These are phyloP conservation scores for Pimpla rufipes DNA, from an alignment of 2,888 invertebrate species.

Conservation along the genomic window DNA sequence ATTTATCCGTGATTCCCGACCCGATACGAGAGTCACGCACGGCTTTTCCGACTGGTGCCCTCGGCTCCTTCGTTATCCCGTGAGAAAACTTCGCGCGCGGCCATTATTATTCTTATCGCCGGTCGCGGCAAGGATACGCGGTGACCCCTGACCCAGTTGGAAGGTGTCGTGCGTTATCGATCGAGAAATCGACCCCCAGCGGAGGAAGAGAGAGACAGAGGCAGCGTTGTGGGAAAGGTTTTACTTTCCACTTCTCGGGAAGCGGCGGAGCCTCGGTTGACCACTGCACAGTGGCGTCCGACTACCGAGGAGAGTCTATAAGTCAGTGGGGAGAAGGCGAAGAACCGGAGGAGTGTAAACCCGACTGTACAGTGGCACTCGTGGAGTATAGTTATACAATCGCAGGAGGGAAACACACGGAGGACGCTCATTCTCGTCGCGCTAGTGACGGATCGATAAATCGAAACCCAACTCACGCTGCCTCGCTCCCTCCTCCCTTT, in stretches of 20 bases:
- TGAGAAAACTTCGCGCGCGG: neutral
- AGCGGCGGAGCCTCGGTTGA: constrained; percentile 11
- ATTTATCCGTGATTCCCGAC: neutral
- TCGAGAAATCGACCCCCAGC: constrained; percentile 73
- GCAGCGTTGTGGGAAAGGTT: neutral
- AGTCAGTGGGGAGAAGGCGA: constrained; percentile 45
- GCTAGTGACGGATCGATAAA: constrained; percentile 69
- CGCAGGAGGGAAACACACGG: constrained; percentile 13
- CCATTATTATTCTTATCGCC: constrained; percentile 21
- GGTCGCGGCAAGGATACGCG: constrained; percentile 24
- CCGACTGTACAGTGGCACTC: neutral
- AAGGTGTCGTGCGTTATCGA: constrained; percentile 75
- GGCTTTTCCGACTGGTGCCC: too few relatives aligned
- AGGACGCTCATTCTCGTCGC: constrained; percentile 37
- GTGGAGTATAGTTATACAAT: constrained; percentile 42
- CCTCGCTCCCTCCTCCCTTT: neutral
- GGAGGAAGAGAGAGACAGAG: constrained; percentile 24
- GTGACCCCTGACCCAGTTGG: constrained; percentile 76
- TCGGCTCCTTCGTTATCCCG: neutral
- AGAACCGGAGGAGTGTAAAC: constrained; percentile 27
- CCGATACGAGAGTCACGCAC: neutral
- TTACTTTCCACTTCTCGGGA: constrained; percentile 15
- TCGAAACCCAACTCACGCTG: constrained; percentile 70
- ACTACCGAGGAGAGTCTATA: constrained; percentile 33
- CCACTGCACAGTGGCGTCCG: constrained; percentile 12